Conservation (phyloP, 2,797 vertebrate species). For the Pogonophryne albipinna region DNA sequence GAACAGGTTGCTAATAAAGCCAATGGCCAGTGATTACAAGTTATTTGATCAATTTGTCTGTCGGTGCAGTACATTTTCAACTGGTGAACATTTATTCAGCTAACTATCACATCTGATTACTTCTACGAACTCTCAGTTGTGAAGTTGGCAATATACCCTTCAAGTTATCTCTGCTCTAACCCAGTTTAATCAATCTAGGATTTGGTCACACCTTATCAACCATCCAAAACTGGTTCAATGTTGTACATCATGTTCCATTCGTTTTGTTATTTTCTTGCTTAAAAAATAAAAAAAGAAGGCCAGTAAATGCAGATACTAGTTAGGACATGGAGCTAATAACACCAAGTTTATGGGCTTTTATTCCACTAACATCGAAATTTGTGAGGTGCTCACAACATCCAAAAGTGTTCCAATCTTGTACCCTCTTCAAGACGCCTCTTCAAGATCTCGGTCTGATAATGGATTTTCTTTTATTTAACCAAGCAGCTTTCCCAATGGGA, state of each 20-base stretch:
- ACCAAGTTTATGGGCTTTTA: constrained; percentile 49
- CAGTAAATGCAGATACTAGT: constrained; percentile 25
- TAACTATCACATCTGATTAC: neutral
- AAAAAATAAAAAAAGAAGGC: neutral
- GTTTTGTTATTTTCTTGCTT: too few species aligned
- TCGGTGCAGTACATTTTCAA: too few species aligned
- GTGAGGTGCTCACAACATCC: neutral
- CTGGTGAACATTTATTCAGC: neutral
- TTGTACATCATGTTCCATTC: too few species aligned
- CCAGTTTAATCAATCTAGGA: too few species aligned
- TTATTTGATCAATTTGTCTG: too few species aligned
- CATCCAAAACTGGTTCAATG: too few species aligned
- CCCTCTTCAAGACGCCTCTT: too few species aligned
- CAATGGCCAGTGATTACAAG: constrained; percentile 33
- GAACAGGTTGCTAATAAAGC: constrained; percentile 74
- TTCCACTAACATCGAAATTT: neutral
- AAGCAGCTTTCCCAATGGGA: neutral
- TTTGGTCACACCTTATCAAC: too few species aligned
- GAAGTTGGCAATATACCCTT: too few species aligned
- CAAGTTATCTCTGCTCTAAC: neutral
- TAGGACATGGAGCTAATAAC: constrained; percentile 75
- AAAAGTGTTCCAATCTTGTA: neutral
- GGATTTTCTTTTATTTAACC: too few species aligned
- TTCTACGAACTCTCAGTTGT: too few species aligned
- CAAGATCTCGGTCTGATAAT: neutral